These are phyloP conservation scores for Rhipidura dahli DNA, from an alignment of 2,113 vertebrate genomes.

Conservation along the genomic window DNA sequence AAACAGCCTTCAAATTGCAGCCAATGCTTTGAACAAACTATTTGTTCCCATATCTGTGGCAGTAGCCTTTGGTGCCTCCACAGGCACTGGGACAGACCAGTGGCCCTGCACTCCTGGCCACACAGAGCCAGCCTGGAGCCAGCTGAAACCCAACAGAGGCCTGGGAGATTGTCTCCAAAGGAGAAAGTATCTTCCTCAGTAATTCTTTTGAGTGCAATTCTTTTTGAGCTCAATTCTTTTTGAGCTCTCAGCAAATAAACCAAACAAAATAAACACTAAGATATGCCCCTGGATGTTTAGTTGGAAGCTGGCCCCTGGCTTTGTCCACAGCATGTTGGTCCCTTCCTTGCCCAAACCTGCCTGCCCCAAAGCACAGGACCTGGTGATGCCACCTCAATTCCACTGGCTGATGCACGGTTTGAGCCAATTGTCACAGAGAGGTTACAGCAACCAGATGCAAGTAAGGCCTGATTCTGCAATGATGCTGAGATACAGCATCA, in stretches of 20 bases:
- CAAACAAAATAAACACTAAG: neutral
- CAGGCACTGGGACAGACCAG: neutral
- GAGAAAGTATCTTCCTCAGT: neutral
- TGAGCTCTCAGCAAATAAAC: neutral
- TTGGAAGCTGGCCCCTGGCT: neutral
- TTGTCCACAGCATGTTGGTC: neutral
- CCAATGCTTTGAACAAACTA: neutral
- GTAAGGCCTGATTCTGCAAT: neutral
- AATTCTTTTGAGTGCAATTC: neutral
- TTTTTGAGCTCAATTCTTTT: neutral
- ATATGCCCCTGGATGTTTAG: neutral
- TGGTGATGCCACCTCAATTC: neutral
- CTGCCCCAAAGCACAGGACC: neutral
- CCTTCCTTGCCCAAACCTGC: neutral
- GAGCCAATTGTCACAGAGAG: neutral
- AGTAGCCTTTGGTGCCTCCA: neutral
- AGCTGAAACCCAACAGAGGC: neutral
- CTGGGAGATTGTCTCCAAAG: neutral
- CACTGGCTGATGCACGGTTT: rapidly evolving
- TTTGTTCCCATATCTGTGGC: neutral
- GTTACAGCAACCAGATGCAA: neutral
- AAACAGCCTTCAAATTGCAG: neutral
- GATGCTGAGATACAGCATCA: neutral
- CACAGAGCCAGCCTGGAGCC: neutral
- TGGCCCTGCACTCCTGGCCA: neutral